Conservation (phyloP, 2,797 vertebrate genomes). For the Pseudopleuronectes americanus region DNA sequence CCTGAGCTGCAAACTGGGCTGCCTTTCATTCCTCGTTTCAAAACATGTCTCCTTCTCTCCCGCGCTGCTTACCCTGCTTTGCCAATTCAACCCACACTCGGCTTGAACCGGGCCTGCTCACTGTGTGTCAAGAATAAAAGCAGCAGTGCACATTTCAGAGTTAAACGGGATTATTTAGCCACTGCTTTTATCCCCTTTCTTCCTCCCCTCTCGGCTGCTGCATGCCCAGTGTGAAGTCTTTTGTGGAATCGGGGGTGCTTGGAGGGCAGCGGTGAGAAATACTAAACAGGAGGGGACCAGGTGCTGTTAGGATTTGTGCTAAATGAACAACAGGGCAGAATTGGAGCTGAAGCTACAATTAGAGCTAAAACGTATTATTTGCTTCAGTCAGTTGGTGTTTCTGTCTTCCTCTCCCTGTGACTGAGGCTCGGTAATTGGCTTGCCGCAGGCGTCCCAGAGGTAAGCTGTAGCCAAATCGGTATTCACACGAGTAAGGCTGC, state of each 20-base stretch:
- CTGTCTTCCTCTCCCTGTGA: conserved; percentile 57
- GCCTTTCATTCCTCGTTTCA: conserved; percentile 77
- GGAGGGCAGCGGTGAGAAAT: conserved; percentile 46
- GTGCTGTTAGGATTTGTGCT: conserved; percentile 47
- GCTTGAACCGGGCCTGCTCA: conserved; percentile 60
- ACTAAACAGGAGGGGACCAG: conserved; percentile 52
- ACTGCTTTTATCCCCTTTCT: conserved; percentile 66
- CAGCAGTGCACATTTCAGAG: conserved; percentile 75
- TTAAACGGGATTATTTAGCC: conserved; percentile 78
- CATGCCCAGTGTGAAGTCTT: conserved; percentile 63
- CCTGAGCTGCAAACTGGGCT: conserved; percentile 72
- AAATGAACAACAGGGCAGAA: conserved; percentile 59
- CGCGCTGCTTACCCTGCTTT: conserved; percentile 67
- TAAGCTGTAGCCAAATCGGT: conserved; percentile 74
- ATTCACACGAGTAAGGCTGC: conserved; percentile 74
- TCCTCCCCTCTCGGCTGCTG: conserved; percentile 46
- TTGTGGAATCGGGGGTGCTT: conserved; percentile 63
- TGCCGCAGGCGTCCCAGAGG: conserved; percentile 77
- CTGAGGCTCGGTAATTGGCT: conserved; percentile 78
- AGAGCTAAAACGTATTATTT: conserved; percentile 61
- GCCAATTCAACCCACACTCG: conserved; percentile 71
- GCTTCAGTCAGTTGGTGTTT: conserved; percentile 69
- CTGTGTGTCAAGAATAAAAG: conserved; percentile 73
- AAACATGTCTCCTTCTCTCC: conserved; percentile 64
- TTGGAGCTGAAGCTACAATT: conserved; percentile 44